A percentile compares a stretch with the other conserved stretches of the same genome.
phyloP scores from a whole-genome alignment of 1,140 invertebrate genomes.

The Himalopsyche phryganea region DNA sequence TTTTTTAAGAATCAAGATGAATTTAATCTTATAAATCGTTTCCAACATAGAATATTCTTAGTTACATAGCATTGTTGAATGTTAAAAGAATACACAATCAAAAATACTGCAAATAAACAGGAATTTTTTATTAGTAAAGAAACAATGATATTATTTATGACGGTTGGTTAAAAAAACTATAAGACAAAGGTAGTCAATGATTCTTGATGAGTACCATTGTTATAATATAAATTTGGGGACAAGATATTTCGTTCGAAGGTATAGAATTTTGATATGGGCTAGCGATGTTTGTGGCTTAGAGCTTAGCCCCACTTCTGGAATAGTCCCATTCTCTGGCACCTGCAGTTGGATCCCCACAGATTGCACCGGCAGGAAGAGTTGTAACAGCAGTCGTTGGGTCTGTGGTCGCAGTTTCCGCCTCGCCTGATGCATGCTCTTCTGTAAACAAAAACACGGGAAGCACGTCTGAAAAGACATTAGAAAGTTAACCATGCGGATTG shows the following conservation, averaged over 20 bases:
- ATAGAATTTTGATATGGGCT: neutral
- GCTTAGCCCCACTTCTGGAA: slow-evolving; percentile 85
- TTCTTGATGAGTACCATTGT: no score
- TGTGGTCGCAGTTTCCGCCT: slow-evolving; percentile 78
- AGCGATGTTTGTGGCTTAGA: neutral
- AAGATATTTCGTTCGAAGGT: neutral
- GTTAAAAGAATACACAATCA: no score
- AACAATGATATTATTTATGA: no score
- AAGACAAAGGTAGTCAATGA: no score
- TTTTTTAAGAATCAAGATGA: no score
- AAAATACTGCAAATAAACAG: no score
- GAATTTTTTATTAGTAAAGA: no score
- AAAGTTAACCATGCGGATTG: slow-evolving; percentile 8
- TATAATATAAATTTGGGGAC: no score
- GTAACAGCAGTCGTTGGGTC: slow-evolving; percentile 82
- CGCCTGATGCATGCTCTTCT: slow-evolving; percentile 79
- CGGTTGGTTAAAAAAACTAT: no score
- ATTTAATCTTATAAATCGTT: no score
- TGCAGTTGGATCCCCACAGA: slow-evolving; percentile 86
- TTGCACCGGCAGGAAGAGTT: slow-evolving; percentile 85
- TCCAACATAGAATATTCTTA: no score
- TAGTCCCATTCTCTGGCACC: slow-evolving; percentile 82
- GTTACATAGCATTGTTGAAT: no score
- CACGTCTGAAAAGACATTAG: slow-evolving; percentile 68
- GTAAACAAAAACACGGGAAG: slow-evolving; percentile 82